Percentiles rank a stretch among this genome's conserved stretches.
These are phyloP conservation scores for Phthorimaea operculella DNA, from an alignment of 1,140 invertebrate species.

Conservation along the genomic window DNA sequence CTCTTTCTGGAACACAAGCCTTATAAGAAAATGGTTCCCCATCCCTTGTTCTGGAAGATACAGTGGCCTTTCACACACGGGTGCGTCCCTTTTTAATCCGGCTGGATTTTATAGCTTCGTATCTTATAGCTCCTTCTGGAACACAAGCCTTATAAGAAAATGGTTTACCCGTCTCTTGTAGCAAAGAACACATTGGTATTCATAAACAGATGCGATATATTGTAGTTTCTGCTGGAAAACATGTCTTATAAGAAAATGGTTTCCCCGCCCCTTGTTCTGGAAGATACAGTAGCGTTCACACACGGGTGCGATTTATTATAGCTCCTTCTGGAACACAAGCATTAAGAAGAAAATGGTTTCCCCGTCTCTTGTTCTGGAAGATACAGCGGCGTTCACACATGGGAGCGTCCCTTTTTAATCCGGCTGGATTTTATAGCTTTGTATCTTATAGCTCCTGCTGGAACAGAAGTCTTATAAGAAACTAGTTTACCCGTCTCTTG, in stretches of 20 bases:
- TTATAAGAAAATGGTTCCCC: conserved; percentile 53
- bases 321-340: conserved; percentile 16
- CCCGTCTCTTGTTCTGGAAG: conserved; percentile 54
- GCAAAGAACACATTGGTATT: too few species aligned
- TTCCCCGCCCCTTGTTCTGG: conserved; percentile 53
- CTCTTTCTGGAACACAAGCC: conserved; percentile 16
- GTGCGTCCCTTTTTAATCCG: conserved; percentile 58
- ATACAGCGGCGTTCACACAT: conserved; percentile 60
- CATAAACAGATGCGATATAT: background rate
- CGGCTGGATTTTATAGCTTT: conserved; percentile 29
- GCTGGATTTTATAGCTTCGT: conserved; percentile 42
- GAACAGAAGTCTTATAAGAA: conserved; percentile 26
- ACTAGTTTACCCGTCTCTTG: conserved; percentile 59
- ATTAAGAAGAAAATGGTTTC: conserved; percentile 53
- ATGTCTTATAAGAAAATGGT: conserved; percentile 45
- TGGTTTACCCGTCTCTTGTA: conserved; percentile 23
- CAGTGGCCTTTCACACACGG: conserved; percentile 59
- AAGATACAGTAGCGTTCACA: conserved; percentile 60
- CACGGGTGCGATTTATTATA: conserved; percentile 46
- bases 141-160: conserved; percentile 32
- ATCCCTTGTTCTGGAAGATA: conserved; percentile 57
- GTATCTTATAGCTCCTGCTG: conserved; percentile 18
- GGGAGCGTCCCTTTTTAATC: conserved; percentile 60
- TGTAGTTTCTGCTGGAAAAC: conserved; percentile 18
- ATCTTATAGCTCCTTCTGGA: conserved; percentile 21